Percentiles rank a stretch among this genome's conserved stretches.
phyloP scores from a whole-genome alignment of 2,797 vertebrate genomes.

The Tolypeutes matacus region DNA sequence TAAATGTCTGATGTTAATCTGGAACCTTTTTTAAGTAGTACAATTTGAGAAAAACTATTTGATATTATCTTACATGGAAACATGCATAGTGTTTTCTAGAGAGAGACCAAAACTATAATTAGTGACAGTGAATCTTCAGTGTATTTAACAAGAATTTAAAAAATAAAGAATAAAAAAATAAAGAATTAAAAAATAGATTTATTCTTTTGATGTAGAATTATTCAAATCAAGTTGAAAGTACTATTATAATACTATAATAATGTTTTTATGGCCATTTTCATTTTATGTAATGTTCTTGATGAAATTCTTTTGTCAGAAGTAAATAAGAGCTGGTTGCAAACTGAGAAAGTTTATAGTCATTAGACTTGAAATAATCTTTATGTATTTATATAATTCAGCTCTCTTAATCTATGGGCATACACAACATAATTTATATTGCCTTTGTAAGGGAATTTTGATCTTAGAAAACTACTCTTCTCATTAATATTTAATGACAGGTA shows the following conservation, averaged over 20 bases:
- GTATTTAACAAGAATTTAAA: conserved; percentile 31
- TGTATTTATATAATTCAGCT: conserved; percentile 28
- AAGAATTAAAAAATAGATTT: conserved; percentile 44
- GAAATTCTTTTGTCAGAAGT: conserved; percentile 41
- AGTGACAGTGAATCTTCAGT: conserved; percentile 35
- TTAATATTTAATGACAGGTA: not conserved
- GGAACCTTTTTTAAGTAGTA: not conserved
- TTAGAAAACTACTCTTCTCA: not conserved
- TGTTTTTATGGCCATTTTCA: conserved; percentile 26
- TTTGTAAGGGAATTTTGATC: conserved; percentile 47
- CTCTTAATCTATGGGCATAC: not conserved
- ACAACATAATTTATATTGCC: not conserved
- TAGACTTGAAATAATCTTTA: not conserved
- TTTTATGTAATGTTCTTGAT: not conserved
- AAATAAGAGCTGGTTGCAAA: not conserved
- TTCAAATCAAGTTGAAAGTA: conserved; percentile 14
- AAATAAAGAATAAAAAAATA: no score
- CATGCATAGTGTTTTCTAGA: not conserved
- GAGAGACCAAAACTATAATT: conserved; percentile 37
- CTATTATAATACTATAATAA: not conserved
- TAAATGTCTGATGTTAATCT: not conserved
- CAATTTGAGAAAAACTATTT: conserved; percentile 42
- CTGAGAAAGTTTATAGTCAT: not conserved
- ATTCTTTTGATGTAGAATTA: conserved; percentile 60
- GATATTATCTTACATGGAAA: conserved; percentile 38